phyloP scores from a whole-genome alignment of 1,140 invertebrate species.

The Palaemon carinicauda region DNA sequence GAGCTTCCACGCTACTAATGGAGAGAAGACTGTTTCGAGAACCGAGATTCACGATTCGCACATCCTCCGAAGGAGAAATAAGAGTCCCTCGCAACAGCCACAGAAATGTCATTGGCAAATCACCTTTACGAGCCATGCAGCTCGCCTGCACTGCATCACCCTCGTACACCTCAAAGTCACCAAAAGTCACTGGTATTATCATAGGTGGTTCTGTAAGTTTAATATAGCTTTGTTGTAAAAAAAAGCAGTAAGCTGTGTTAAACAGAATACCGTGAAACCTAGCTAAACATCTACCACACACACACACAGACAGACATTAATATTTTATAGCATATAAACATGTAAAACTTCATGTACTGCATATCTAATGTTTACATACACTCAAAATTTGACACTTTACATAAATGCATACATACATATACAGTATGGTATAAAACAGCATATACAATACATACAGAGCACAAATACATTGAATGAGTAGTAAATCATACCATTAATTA shows the following conservation, averaged over 20 bases:
- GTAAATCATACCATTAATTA: no score
- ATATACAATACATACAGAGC: background rate
- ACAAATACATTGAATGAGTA: background rate
- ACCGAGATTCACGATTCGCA: conserved; percentile 60
- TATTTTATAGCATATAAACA: no score
- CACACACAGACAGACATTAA: background rate
- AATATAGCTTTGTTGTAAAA: no score
- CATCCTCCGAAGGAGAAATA: conserved; percentile 24
- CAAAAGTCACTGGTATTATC: conserved; percentile 45
- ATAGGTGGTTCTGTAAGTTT: conserved; percentile 45
- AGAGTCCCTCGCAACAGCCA: conserved; percentile 52
- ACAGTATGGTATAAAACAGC: background rate
- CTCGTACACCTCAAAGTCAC: conserved; percentile 50
- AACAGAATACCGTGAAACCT: background rate
- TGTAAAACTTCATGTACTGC: no score
- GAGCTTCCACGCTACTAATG: conserved; percentile 64
- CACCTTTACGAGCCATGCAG: conserved; percentile 64
- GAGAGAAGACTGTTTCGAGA: conserved; percentile 64
- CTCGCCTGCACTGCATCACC: conserved; percentile 62
- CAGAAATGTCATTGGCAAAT: conserved; percentile 61
- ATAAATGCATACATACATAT: background rate
- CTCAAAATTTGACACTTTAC: background rate
- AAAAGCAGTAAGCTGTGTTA: no score
- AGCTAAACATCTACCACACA: background rate
- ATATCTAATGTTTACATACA: no score